Conservation (phyloP, 2,113 vertebrate species). For the Passer domesticus region DNA sequence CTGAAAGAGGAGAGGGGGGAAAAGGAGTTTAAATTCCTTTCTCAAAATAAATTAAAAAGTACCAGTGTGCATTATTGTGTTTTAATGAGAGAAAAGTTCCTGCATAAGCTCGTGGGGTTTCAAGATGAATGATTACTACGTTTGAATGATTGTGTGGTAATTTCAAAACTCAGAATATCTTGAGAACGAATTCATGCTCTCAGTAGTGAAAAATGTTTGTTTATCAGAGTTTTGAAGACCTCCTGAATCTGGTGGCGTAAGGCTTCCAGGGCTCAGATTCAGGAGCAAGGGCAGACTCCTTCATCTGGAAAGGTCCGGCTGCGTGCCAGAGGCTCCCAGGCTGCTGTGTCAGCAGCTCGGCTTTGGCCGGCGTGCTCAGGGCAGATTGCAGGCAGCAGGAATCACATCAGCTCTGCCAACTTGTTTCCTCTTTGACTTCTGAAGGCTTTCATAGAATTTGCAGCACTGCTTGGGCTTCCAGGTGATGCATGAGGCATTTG, state of each 20-base stretch:
- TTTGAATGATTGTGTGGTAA: neutral
- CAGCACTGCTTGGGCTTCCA: neutral
- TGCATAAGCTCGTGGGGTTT: neutral
- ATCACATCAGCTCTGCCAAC: neutral
- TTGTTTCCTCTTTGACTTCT: neutral
- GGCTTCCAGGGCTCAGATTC: neutral
- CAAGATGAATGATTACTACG: neutral
- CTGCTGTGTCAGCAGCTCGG: neutral
- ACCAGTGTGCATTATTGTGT: neutral
- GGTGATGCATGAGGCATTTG: neutral
- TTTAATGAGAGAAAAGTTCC: conserved; percentile 31
- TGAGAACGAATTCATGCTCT: neutral
- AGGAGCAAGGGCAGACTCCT: neutral
- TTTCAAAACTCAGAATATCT: neutral
- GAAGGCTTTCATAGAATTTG: neutral
- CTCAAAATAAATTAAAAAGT: conserved; percentile 23
- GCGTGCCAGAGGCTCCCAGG: neutral
- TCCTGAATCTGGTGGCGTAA: neutral
- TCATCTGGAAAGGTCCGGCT: conserved; percentile 7
- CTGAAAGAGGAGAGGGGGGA: conserved; percentile 19
- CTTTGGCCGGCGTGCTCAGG: neutral
- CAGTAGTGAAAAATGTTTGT: neutral
- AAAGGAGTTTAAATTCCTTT: conserved; percentile 43
- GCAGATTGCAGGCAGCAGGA: neutral
- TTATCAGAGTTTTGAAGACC: neutral